These are phyloP conservation scores for Drosophila barbarae DNA, from an alignment of 2,888 invertebrate species.

Conservation along the genomic window DNA sequence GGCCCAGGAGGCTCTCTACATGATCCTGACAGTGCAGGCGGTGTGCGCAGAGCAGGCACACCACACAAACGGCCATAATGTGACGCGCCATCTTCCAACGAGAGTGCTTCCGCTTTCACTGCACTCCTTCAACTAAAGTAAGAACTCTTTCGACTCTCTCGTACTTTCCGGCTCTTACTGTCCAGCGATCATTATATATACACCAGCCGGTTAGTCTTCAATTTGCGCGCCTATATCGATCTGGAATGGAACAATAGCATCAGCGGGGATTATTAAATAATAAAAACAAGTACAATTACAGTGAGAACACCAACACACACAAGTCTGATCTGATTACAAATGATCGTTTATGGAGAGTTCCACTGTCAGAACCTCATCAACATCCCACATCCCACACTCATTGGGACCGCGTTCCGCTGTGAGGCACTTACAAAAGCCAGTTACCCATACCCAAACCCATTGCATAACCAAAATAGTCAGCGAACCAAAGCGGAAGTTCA, in stretches of 20 bases:
- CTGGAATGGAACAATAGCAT: constrained; percentile 44
- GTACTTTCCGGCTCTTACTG: constrained; percentile 4
- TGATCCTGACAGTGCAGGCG: constrained; percentile 89
- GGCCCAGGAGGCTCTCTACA: constrained; percentile 78
- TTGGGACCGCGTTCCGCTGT: constrained; percentile 5
- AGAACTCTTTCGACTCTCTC: constrained; percentile 9
- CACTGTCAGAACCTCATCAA: constrained; percentile 21
- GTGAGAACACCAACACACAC: constrained; percentile 12
- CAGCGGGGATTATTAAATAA: constrained; percentile 26
- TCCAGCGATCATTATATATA: constrained; percentile 54
- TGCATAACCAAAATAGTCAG: constrained; percentile 50
- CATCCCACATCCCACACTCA: constrained; percentile 35
- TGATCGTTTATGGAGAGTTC: constrained; percentile 11
- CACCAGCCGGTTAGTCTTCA: constrained; percentile 25
- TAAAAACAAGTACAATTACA: constrained; percentile 11
- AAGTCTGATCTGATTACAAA: constrained; percentile 15
- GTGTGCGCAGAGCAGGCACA: constrained; percentile 89
- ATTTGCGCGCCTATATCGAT: constrained; percentile 45
- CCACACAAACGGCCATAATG: constrained; percentile 90
- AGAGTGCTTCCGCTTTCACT: not conserved
- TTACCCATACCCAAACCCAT: constrained; percentile 40
- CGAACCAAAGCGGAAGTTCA: constrained; percentile 64
- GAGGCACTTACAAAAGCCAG: constrained; percentile 49
- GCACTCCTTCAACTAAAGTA: constrained; percentile 13
- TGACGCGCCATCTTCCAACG: constrained; percentile 82